These are phyloP conservation scores for Chlorodrepanis virens DNA, from an alignment of 2,113 vertebrate genomes.

Conservation along the genomic window DNA sequence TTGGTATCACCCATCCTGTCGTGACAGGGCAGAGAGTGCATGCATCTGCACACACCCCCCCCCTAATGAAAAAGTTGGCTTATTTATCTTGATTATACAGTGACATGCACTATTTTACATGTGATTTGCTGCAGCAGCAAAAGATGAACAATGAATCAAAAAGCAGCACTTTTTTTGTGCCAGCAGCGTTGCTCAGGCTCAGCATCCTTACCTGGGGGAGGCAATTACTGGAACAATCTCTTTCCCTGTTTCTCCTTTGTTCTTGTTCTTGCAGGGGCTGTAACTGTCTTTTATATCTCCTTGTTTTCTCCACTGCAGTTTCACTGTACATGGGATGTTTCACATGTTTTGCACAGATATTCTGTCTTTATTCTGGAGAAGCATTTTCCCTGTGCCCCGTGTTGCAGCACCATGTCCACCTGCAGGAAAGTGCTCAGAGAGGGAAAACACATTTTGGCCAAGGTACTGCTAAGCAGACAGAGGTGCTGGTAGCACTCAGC, in stretches of 20 bases:
- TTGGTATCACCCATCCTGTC: background rate
- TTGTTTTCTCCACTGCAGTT: background rate
- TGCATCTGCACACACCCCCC: too few species aligned
- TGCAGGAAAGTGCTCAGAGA: background rate
- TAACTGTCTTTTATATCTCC: constrained; percentile 4
- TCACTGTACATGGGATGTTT: background rate
- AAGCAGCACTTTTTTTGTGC: background rate
- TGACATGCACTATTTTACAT: background rate
- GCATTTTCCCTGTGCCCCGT: fast-evolving
- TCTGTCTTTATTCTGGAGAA: background rate
- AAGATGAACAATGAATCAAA: background rate
- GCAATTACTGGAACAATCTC: constrained; percentile 65
- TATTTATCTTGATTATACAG: background rate
- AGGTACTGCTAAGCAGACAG: background rate
- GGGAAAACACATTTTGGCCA: background rate
- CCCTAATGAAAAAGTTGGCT: background rate
- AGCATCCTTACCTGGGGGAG: constrained; percentile 56
- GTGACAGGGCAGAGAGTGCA: background rate
- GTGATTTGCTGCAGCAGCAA: constrained; percentile 22
- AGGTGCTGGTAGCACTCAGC: background rate
- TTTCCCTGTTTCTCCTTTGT: constrained; percentile 24
- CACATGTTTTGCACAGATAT: background rate
- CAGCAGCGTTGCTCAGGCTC: background rate
- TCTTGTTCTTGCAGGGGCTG: constrained; percentile 57
- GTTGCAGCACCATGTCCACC: background rate